phyloP scores from a whole-genome alignment of 2,888 invertebrate species.

The Xanthia icteritia region DNA sequence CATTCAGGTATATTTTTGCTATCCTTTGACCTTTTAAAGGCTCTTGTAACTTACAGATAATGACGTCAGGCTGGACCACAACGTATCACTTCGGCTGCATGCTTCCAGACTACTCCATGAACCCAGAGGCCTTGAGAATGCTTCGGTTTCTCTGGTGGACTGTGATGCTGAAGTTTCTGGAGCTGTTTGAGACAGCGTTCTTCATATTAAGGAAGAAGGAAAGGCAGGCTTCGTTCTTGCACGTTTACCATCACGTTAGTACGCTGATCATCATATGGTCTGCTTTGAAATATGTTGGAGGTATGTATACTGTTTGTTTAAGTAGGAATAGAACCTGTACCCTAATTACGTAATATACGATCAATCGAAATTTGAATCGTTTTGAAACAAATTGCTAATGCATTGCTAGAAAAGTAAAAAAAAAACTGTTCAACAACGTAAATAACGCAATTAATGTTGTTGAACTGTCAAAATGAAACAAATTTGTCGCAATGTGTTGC shows the following conservation, averaged over 20 bases:
- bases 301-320: slow-evolving; percentile 81
- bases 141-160: slow-evolving; percentile 91
- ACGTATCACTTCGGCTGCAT: slow-evolving; percentile 92
- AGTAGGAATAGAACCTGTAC: background rate
- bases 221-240: slow-evolving; percentile 93
- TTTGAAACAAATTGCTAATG: too few species aligned
- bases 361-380: too few species aligned
- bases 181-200: slow-evolving; percentile 93
- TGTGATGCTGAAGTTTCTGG: slow-evolving; percentile 91
- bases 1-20: background rate
- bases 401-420: too few species aligned
- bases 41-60: slow-evolving; percentile 84
- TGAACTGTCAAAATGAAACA: too few species aligned
- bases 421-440: too few species aligned
- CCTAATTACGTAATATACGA: too few species aligned
- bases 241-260: slow-evolving; percentile 93
- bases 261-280: slow-evolving; percentile 91
- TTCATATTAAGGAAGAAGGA: slow-evolving; percentile 93
- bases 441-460: too few species aligned
- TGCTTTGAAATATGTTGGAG: slow-evolving; percentile 91
- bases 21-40: background rate
- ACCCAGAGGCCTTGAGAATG: slow-evolving; percentile 91
- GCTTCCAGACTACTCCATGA: slow-evolving; percentile 92
- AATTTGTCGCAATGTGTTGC: too few species aligned
- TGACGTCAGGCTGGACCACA: slow-evolving; percentile 92